Evolutionary conservation across 2,888 invertebrate species (phyloP), one percentile per base, ranked within the genome.

Genomic region (Frankliniella intonsa): DNA sequence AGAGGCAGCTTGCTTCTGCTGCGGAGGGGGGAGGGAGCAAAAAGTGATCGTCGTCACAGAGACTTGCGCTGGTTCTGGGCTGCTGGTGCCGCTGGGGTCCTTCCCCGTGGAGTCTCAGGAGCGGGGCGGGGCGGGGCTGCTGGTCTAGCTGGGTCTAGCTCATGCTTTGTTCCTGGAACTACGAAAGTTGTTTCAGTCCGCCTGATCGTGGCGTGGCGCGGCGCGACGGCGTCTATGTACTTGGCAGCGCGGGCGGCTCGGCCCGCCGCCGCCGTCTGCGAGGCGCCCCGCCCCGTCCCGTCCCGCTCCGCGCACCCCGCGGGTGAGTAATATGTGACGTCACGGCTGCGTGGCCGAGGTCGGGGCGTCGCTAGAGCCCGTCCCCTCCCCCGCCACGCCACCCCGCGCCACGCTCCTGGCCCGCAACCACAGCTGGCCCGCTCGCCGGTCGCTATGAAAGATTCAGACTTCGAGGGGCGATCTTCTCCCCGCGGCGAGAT

Each of bases 261-360:
- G 55, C 55, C 3, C 62, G 62, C 62, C 19, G 55, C 1, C 62
- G 62, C n/a, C 14, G 62, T 62, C 62, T 62, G 62, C 19, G 62
- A 11, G 38, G 38, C 38, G 38, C 38, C 38, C 38, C 38, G 38
- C 38, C n/a, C n/a, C n/a, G n/a, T n/a, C n/a, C n/a, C 38, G 38
- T 38, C 38, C 38, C 38, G 38, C 38, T 5, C 38, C 38, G 38
- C 38, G 38, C 38, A 5, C 3, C 3, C 38, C 38, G 38, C 38
- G 38, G 38, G 69, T 69, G 69, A 69, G 69, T 69, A 69, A 69
- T 76, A 76, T 11, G 69, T 76, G 69, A 76, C 69, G 69, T 76
- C 69, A 76, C 69, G 25, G 25, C 38, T 5, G 69, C 12, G 69
- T 76, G 22, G 69, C 69, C 25, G 12, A 25, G 69, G 69, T 76